Evolutionary conservation across 1,140 invertebrate species (phyloP), one percentile per base, ranked within the genome.

Genomic region (Ephestia elutella): DNA sequence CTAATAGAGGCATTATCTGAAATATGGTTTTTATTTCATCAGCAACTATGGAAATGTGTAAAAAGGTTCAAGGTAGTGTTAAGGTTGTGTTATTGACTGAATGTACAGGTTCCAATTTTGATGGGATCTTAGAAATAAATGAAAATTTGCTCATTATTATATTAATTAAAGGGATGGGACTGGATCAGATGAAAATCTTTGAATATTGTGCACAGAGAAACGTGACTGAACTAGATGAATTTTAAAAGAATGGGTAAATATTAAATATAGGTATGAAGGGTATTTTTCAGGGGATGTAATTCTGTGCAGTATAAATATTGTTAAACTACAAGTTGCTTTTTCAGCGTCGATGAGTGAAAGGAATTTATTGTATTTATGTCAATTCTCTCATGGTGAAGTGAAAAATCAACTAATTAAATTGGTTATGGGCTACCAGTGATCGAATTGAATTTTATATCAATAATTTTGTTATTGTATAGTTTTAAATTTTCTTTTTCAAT

Each of bases 131-230:
- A 57, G 56, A 28, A n/a, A 17, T 57, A 49, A 57, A 15, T 21
- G 48, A 28, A n/a, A 49, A 57, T 48, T 57, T 57, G 56, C 56
- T 57, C 56, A 57, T 57, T 28, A 49, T 44, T 20, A 18, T 25
- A 25, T 53, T 19, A 10, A n/a, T 7, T 11, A 50, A 8, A 20
- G 18, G 49, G 17, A 20, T 50, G 49, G 20, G 18, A 50, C 49
- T 50, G 9, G 17, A 50, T 50, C 20, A 20, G 10, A 50, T 8
- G 18, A 19, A 11, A 2, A 50, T 2, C 20, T 11, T 11, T 20
- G 17, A 20, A 20, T 32, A 10, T 10, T 32, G 11, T 32, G 11
- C 9, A 50, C 10, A 50, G 49, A 50, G 1, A 10, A 15, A 50
- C n/a, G 2, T 7, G 21, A 25, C 7, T 25, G 2, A 25, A 25